Evolutionary conservation across 2,797 vertebrate species (phyloP).

Genomic region (Microhierax caerulescens): DNA sequence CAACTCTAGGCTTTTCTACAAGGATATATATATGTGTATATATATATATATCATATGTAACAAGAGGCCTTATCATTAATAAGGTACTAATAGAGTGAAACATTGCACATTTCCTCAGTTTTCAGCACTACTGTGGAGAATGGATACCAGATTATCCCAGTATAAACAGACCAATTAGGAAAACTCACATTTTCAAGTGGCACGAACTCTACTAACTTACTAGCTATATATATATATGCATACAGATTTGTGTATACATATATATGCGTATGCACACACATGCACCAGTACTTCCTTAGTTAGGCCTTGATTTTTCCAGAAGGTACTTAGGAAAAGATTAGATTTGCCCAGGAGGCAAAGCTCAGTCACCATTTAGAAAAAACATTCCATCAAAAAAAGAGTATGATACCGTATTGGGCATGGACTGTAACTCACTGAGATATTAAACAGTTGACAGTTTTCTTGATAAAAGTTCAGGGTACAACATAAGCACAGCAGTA

Average conservation of each 20-base stretch:
- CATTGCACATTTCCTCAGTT: background rate
- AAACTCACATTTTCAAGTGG: background rate
- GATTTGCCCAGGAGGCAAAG: background rate
- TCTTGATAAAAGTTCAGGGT: background rate
- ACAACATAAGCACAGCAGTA: background rate
- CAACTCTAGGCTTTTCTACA: background rate
- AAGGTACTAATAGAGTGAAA: background rate
- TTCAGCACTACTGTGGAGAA: background rate
- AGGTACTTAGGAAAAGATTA: background rate
- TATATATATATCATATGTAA: fast-evolving
- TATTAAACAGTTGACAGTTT: background rate
- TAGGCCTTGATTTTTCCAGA: background rate
- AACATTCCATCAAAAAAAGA: background rate
- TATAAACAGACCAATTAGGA: background rate
- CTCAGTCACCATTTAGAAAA: background rate
- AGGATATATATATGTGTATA: background rate
- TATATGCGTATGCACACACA: fast-evolving
- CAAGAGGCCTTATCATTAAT: background rate
- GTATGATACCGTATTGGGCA: background rate
- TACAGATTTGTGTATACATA: background rate
- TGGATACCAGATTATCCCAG: background rate
- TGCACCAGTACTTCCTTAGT: background rate
- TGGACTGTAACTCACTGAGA: background rate
- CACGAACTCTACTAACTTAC: background rate
- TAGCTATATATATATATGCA: fast-evolving